Evolutionary conservation across 2,888 invertebrate genomes (phyloP).

Genomic region (Enchytraeus crypticus): DNA sequence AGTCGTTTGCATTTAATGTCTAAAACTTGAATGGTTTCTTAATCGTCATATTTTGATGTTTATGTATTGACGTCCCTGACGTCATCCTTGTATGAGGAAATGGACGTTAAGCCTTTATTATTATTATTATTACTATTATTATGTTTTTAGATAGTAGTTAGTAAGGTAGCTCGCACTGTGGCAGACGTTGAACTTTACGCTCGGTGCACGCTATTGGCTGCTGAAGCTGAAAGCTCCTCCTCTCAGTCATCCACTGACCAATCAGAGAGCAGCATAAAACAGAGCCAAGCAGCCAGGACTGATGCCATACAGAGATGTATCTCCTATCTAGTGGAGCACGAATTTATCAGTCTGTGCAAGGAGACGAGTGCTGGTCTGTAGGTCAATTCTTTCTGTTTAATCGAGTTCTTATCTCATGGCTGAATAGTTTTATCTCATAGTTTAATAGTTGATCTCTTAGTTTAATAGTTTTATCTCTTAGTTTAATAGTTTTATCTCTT

Average conservation of each 20-base stretch:
- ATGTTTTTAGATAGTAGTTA: conserved; percentile 63
- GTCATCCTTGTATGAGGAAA: too few relatives aligned
- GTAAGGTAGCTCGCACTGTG: conserved; percentile 67
- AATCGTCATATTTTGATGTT: too few relatives aligned
- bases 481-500: too few relatives aligned
- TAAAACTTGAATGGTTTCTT: too few relatives aligned
- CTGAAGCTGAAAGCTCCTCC: conserved; percentile 34
- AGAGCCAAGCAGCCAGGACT: conserved; percentile 32
- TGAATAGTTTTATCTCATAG: too few relatives aligned
- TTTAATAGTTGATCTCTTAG: too few relatives aligned
- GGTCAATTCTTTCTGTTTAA: background rate
- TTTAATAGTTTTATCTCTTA: too few relatives aligned
- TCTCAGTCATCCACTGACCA: background rate
- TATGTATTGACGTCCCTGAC: too few relatives aligned
- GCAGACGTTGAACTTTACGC: conserved; percentile 68
- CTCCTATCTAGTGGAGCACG: conserved; percentile 66
- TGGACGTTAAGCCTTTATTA: too few relatives aligned
- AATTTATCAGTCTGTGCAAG: conserved; percentile 58
- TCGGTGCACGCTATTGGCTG: conserved; percentile 66
- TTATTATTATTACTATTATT: background rate
- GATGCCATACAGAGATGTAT: conserved; percentile 53
- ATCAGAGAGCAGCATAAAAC: conserved; percentile 17
- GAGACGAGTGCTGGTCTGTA: background rate
- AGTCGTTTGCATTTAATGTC: too few relatives aligned
- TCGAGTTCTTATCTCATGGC: background rate